Base-by-base conservation (phyloP, 2,113 vertebrate species). In the Otolemur garnettii region DNA sequence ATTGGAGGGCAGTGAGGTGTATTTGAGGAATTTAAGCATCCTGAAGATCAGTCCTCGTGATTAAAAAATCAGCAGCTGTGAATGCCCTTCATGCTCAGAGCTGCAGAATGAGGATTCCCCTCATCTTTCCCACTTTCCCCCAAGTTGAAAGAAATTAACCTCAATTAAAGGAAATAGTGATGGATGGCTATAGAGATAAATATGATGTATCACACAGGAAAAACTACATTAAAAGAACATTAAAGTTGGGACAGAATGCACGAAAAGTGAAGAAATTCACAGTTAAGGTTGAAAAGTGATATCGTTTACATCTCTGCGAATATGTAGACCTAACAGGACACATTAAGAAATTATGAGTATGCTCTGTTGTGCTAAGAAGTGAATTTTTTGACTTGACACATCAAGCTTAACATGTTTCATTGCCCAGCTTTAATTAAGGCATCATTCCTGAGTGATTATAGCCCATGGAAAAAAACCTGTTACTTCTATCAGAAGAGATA, bases 131-230 rank as follows among this genome's bases (percentile, higher is more conserved):
- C 60, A 90, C 87, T 66, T 80, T 95, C 30, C 95, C 97, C 96
- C 96, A 98, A 98, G 98, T 98, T 98, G 98, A 98, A 98, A 98
- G 97, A 98, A 98, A 98, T 98, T 98, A 98, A 98, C 98, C 98
- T 98, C 98, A 98, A 98, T 98, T 98, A 98, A 98, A 98, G 94
- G 74, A 91, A 98, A 98, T 98, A 97, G 94, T 98, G 98, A 98
- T 98, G 97, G 97, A 98, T 98, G 96, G 96, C 96, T 98, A 87
- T 81, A 92, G 95, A 97, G 94, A 98, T 98, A 98, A 98, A 97
- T 98, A 97, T 98, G 97, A 98, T 98, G 64, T 62, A 98, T 98
- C 93, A 77, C 95, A 97, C 42, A 96, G 93, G 98, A 98, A 98
- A 98, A 98, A 97, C 22, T 97, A 95, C 98, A 97, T 98, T 98